Conservation (phyloP, 1,140 invertebrate species). For the Diorhabda elongata region DNA sequence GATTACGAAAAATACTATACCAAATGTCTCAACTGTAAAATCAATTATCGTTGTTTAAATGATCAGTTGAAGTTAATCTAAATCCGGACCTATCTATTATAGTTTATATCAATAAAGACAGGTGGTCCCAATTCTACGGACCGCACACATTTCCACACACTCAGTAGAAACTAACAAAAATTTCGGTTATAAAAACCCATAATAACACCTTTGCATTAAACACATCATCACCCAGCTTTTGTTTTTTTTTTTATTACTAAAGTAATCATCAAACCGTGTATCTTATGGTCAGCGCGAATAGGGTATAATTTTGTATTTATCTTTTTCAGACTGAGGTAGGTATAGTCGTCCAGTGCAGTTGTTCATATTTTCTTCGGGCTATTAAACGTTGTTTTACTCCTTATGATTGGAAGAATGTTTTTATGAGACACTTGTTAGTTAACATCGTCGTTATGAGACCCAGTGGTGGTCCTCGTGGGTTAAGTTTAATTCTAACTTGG, state of each 20-base stretch:
- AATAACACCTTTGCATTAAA: constrained; percentile 37
- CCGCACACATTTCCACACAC: constrained; percentile 15
- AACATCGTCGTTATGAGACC: constrained; percentile 35
- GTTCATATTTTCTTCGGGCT: neutral
- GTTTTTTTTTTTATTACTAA: constrained; percentile 28
- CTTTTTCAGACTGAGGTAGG: constrained; percentile 44
- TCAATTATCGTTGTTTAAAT: no score
- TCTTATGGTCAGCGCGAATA: constrained; percentile 42
- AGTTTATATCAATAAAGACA: constrained; percentile 9
- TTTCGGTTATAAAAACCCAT: constrained; percentile 25
- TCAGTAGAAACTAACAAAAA: constrained; percentile 18
- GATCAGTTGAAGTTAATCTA: neutral
- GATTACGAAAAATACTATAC: no score
- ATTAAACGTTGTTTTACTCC: constrained; percentile 9
- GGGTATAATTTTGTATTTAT: constrained; percentile 47
- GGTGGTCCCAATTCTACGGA: constrained; percentile 14
- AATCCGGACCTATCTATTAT: neutral
- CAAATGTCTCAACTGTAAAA: no score
- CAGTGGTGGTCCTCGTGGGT: constrained; percentile 16
- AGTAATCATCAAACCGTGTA: constrained; percentile 29
- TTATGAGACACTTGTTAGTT: constrained; percentile 42
- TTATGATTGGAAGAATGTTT: constrained; percentile 31
- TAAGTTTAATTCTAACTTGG: no score
- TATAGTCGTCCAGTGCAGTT: constrained; percentile 31
- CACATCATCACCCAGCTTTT: constrained; percentile 29